A percentile compares a stretch with the other conserved stretches of the same genome.
These are phyloP conservation scores for Bos javanicus DNA, from an alignment of 2,113 vertebrate genomes.

Conservation along the genomic window DNA sequence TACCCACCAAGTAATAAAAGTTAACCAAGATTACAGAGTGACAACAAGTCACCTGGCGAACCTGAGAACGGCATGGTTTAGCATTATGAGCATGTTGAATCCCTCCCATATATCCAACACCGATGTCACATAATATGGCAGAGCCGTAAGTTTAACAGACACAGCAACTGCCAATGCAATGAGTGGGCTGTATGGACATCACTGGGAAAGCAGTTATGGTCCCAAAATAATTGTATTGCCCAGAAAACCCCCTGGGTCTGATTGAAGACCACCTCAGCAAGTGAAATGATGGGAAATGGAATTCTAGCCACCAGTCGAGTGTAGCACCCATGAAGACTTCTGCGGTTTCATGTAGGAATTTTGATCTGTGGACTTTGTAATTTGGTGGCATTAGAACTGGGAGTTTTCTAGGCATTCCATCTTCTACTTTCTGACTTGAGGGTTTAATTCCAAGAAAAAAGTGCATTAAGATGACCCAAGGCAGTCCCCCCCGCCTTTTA, in stretches of 20 bases:
- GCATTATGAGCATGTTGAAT: background rate
- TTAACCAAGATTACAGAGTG: background rate
- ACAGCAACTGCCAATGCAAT: background rate
- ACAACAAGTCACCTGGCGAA: background rate
- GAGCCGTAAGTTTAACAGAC: background rate
- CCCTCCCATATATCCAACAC: background rate
- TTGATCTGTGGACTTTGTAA: background rate
- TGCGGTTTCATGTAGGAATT: background rate
- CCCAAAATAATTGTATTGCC: background rate
- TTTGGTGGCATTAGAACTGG: background rate
- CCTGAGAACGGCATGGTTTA: background rate
- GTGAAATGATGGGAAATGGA: background rate
- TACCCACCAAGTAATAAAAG: background rate
- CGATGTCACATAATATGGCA: background rate
- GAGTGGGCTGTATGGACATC: background rate
- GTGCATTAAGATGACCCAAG: conserved; percentile 21
- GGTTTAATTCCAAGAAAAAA: conserved; percentile 57
- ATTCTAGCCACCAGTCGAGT: background rate
- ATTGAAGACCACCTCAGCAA: background rate
- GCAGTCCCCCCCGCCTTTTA: conserved; percentile 21
- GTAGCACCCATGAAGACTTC: background rate
- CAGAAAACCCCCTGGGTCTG: background rate
- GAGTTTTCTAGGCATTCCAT: background rate
- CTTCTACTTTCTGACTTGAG: conserved; percentile 33
- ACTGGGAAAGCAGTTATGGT: background rate